Evolutionary conservation across 1,140 invertebrate genomes (phyloP).

Genomic region (Vollenhovia emeryi): DNA sequence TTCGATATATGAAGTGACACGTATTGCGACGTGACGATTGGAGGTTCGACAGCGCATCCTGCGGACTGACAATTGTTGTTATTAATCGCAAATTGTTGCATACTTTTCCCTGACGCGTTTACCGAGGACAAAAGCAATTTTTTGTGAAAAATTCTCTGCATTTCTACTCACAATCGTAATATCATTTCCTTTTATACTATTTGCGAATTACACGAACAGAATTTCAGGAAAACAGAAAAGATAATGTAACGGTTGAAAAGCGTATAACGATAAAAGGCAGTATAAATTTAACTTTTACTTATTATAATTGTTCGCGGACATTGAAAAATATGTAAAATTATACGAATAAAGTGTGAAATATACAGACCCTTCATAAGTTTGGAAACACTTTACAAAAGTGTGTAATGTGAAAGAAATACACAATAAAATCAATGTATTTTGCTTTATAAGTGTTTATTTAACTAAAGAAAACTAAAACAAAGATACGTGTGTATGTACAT

Average conservation of each 20-base stretch:
- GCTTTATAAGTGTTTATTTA: too few relatives aligned
- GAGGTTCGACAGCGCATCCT: constrained; percentile 43
- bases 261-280: neutral
- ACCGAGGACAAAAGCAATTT: neutral
- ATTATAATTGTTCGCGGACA: neutral
- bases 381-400: too few relatives aligned
- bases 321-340: neutral
- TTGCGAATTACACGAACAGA: neutral
- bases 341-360: neutral
- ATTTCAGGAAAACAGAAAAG: neutral
- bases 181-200: neutral
- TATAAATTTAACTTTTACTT: constrained; percentile 20
- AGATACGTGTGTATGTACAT: too few relatives aligned
- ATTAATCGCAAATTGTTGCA: constrained; percentile 45
- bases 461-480: too few relatives aligned
- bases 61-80: constrained; percentile 43
- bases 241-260: neutral
- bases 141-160: neutral
- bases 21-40: constrained; percentile 51
- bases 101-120: neutral
- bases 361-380: too few relatives aligned
- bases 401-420: too few relatives aligned
- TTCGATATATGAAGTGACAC: constrained; percentile 48
- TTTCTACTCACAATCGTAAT: neutral
- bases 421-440: too few relatives aligned